Base-by-base conservation (phyloP, 2,797 vertebrate genomes). In the Tapirus indicus region DNA sequence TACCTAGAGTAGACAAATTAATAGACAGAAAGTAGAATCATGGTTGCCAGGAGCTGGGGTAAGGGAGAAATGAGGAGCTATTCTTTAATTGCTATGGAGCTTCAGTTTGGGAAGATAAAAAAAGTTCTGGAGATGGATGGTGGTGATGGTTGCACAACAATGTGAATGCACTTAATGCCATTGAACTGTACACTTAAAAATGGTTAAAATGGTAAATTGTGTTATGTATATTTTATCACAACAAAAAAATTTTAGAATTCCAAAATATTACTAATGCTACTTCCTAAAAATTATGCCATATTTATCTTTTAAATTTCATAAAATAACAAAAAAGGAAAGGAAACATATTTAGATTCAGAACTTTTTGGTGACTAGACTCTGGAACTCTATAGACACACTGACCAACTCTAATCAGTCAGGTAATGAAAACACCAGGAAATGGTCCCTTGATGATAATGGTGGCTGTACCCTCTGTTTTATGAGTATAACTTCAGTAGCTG, bases 261-360 rank as follows among this genome's bases (percentile, higher is more conserved):
- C 0, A 90, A 62, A 72, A 64, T 71, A 77, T 78, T 69, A 44
- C 64, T 71, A 71, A 83, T 49, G 41, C 38, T 68, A 54, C 16
- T 41, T 88, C 44, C 35, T 64, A 56, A 94, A 83, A 83, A 11
- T 74, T 58, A 74, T 68, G 12, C 49, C 35, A 25, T 58, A 27
- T 17, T 38, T 85, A 80, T 29, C 23, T 80, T 66, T 94, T 68
- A 47, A 41, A 32, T 47, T 72, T 56, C 23, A 87, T 25, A 54
- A 2, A 72, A 14, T 71, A 86, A 95, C 10, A 92, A 38, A 58
- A 85, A 84, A 58, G 20, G 68, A 72, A 69, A 82, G 44, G 17
- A 82, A 82, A 75, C 16, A 23, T 41, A 82, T 79, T 80, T 66
- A 91, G 92, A 87, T 52, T 41, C 14, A 35, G 68, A 96, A 82